These are phyloP conservation scores for Hydrolagus affinis DNA, from an alignment of 2,113 vertebrate species.

Conservation along the genomic window DNA sequence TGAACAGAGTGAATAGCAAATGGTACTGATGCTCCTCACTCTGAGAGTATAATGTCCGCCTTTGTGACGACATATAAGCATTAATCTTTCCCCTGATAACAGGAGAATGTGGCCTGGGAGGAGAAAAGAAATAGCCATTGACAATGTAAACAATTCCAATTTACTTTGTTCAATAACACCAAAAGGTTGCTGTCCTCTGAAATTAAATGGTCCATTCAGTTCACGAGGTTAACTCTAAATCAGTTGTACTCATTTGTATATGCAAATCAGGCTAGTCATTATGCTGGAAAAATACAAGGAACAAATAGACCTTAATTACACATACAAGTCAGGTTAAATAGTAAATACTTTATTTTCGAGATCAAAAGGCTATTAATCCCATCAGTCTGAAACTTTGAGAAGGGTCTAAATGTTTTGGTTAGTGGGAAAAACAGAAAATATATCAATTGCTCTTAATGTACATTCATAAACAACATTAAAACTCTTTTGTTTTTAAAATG, in stretches of 20 bases:
- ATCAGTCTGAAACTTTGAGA: background rate
- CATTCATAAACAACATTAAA: background rate
- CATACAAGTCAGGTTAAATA: conserved; percentile 25
- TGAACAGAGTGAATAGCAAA: background rate
- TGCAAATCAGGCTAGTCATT: conserved; percentile 7
- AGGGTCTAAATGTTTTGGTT: background rate
- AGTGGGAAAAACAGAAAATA: background rate
- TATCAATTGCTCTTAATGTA: background rate
- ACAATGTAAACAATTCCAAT: background rate
- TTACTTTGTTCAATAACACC: background rate
- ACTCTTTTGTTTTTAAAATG: background rate
- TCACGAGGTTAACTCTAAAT: conserved; percentile 2
- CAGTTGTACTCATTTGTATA: conserved; percentile 8
- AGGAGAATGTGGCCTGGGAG: conserved; percentile 2
- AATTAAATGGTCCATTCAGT: conserved; percentile 11
- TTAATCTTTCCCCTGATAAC: background rate
- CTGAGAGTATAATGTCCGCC: background rate
- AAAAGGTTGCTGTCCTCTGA: background rate
- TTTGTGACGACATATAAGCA: conserved; percentile 7
- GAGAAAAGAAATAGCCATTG: background rate
- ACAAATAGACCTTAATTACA: conserved; percentile 22
- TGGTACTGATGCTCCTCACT: conserved; percentile 1
- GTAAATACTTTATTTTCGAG: conserved; percentile 4
- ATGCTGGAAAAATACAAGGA: conserved; percentile 4
- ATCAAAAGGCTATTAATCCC: background rate